Evolutionary conservation across 2,113 vertebrate genomes (phyloP).

Genomic region (Notechis scutatus): DNA sequence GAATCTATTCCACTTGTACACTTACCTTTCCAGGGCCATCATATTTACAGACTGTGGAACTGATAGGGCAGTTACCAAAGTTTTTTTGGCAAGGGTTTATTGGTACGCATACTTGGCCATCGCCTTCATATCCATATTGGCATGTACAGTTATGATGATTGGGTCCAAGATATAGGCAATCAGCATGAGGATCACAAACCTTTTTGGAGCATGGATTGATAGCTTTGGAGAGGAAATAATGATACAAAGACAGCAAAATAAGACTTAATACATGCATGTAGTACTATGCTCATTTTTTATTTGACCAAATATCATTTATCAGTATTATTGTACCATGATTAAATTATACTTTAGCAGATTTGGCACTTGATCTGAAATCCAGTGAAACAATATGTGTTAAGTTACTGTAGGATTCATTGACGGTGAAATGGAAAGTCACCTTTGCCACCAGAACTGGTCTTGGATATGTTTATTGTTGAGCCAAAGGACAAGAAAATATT

Average conservation of each 20-base stretch:
- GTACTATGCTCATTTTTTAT: background rate
- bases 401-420: background rate
- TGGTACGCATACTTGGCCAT: constrained; percentile 80
- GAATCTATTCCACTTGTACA: background rate
- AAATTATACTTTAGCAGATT: background rate
- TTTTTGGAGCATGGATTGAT: constrained; percentile 80
- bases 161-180: constrained; percentile 80
- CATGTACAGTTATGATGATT: constrained; percentile 80
- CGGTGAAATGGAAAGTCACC: background rate
- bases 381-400: background rate
- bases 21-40: constrained; percentile 85
- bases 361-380: background rate
- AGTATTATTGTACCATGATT: background rate
- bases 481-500: background rate
- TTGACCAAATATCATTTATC: background rate
- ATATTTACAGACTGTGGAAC: constrained; percentile 78
- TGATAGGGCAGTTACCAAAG: constrained; percentile 71
- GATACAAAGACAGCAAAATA: constrained; percentile 2
- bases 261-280: background rate
- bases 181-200: constrained; percentile 74
- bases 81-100: constrained; percentile 82
- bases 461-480: background rate
- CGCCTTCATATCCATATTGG: constrained; percentile 78
- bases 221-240: constrained; percentile 66
- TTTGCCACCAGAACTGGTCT: too few species aligned